Percentiles rank a stretch among this genome's conserved stretches.
Conservation (phyloP, 2,797 vertebrate species). For the Propithecus perrieri region DNA sequence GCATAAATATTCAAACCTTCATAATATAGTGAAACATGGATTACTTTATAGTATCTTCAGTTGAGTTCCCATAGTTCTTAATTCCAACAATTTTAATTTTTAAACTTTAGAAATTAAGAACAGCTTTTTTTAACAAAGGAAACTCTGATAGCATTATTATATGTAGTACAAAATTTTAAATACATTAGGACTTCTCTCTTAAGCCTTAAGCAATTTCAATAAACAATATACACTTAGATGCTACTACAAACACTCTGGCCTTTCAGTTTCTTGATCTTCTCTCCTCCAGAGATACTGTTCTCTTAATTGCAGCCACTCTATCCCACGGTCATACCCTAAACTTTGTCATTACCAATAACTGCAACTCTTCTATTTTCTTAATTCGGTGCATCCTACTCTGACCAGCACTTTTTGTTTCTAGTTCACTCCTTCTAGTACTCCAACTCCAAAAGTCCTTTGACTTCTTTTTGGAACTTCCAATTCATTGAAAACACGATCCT, state of each 20-base stretch:
- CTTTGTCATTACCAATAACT: background rate
- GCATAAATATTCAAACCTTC: background rate
- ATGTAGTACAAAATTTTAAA: background rate
- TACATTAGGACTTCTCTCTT: background rate
- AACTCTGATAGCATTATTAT: background rate
- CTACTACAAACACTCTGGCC: background rate
- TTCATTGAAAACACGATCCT: background rate
- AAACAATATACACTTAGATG: background rate
- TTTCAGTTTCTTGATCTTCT: background rate
- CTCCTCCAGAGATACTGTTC: background rate
- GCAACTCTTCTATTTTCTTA: background rate
- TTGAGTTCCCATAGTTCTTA: slow-evolving; percentile 1
- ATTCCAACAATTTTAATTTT: background rate
- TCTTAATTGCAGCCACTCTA: background rate
- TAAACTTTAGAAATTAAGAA: slow-evolving; percentile 14
- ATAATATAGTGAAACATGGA: background rate
- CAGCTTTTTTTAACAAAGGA: background rate
- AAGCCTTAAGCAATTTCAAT: background rate
- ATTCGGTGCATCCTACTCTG: background rate
- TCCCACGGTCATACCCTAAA: background rate
- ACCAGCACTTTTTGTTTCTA: background rate
- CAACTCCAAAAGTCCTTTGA: background rate
- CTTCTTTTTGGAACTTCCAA: background rate
- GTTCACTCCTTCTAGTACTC: background rate
- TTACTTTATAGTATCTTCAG: background rate